Base-by-base conservation (phyloP, 2,797 vertebrate genomes). In the Centroberyx gerrardi region DNA sequence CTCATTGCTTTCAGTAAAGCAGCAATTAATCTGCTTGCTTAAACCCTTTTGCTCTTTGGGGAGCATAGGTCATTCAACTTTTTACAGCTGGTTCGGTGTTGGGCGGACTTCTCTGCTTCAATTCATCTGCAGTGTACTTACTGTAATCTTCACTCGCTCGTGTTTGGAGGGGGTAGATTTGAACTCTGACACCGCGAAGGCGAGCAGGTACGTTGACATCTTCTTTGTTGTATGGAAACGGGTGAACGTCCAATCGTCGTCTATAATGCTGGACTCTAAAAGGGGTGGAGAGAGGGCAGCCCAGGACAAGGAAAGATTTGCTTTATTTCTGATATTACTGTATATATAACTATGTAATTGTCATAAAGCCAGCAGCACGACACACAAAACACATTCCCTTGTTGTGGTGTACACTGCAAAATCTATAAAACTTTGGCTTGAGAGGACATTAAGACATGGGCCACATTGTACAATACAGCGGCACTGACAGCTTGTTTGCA, bases 181-280 rank as follows among this genome's bases (percentile, higher is more conserved):
- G 29, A 96, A 95, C n/a, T 94, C 75, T 17, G 89, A 90, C 3
- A 96, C 87, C 0, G 67, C 61, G 68, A 96, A 91, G 74, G 92
- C 94, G 13, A 96, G 63, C 64, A 95, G 69, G 82, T 96, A 96
- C 0, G 94, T 93, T 0, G 96, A 95, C 95, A 96, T 96, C 71
- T 8, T 69, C 0, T 38, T 66, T 0, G 95, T 95, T 0, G 67
- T 0, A 0, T 1, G 0, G 83, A 96, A 96, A 0, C 0, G 0
- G 1, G 94, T 93, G 27, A 0, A 2, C 7, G 48, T 0, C 95
- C 95, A 96, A 0, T 62, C 49, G 0, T 90, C 85, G 0, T 63
- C 76, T 0, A 81, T 1, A 1, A 17, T 0, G 0, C 0, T 2
- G 0, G n/a, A 8, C 0, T 0, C 92, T 93, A 53, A 31, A 46